phyloP scores from a whole-genome alignment of 2,797 vertebrate species.

The Artibeus lituratus region DNA sequence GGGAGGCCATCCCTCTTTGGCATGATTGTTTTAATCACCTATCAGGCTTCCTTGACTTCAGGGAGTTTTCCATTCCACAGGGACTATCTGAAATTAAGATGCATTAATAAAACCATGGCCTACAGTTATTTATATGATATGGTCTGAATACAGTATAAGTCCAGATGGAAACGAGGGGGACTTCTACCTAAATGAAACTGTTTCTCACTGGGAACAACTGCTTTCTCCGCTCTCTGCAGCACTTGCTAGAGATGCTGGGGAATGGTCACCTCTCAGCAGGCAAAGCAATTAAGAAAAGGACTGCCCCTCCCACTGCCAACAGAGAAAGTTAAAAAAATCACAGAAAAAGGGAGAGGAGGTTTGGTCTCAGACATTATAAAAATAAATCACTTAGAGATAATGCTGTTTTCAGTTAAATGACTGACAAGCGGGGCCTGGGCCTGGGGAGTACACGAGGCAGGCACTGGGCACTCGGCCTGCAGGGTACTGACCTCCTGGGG shows the following conservation, averaged over 20 bases:
- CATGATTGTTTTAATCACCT: neutral
- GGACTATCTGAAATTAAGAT: neutral
- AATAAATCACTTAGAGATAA: neutral
- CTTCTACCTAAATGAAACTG: neutral
- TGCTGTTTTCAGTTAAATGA: neutral
- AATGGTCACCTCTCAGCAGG: neutral
- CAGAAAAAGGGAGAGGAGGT: neutral
- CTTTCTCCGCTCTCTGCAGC: neutral
- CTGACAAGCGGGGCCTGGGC: neutral
- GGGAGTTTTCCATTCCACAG: neutral
- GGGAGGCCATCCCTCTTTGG: neutral
- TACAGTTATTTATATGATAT: neutral
- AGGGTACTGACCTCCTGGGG: accelerated
- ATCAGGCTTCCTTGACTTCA: neutral
- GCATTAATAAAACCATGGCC: neutral
- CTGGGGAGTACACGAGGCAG: neutral
- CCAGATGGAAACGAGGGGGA: neutral
- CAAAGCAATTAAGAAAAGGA: neutral
- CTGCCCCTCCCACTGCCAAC: neutral
- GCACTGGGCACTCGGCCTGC: neutral
- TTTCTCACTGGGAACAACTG: neutral
- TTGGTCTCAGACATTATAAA: neutral
- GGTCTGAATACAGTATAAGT: neutral
- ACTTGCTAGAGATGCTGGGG: neutral
- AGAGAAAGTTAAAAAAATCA: neutral